phyloP scores from a whole-genome alignment of 2,797 vertebrate species.

The Streptopelia turtur region DNA sequence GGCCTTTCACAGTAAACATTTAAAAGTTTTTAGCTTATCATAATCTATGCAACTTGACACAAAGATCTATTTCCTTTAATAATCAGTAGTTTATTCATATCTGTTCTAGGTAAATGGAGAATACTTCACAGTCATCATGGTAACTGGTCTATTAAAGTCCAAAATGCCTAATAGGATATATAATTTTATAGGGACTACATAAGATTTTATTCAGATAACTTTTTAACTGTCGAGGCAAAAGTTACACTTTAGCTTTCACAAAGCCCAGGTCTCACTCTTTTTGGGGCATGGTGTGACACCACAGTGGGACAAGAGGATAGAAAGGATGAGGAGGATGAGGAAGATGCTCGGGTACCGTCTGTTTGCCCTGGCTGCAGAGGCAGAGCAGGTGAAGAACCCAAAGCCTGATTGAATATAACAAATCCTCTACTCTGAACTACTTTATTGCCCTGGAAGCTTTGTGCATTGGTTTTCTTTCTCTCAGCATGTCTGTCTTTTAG shows the following conservation, averaged over 20 bases:
- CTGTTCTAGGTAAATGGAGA: not conserved
- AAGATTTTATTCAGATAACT: not conserved
- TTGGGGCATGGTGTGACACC: rapidly evolving
- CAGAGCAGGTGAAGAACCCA: rapidly evolving
- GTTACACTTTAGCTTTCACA: not conserved
- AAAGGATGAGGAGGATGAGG: too few species aligned
- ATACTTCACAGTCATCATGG: not conserved
- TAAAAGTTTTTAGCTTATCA: not conserved
- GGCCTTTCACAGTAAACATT: not conserved
- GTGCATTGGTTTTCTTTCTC: rapidly evolving
- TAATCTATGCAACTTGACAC: not conserved
- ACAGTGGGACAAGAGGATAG: not conserved
- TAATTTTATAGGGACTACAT: not conserved
- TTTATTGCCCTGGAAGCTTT: rapidly evolving
- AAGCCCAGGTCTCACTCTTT: rapidly evolving
- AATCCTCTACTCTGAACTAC: not conserved
- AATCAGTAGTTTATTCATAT: rapidly evolving
- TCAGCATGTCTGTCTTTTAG: rapidly evolving
- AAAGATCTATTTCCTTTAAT: not conserved
- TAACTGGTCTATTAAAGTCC: not conserved
- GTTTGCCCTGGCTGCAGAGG: not conserved
- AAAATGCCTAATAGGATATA: not conserved
- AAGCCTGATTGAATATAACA: rapidly evolving
- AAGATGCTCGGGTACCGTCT: too few species aligned
- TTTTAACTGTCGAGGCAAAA: rapidly evolving